Percentiles rank a stretch among this genome's conserved stretches.
Evolutionary conservation across 2,888 invertebrate genomes (phyloP).

Genomic region (Ochropleura leucogaster): DNA sequence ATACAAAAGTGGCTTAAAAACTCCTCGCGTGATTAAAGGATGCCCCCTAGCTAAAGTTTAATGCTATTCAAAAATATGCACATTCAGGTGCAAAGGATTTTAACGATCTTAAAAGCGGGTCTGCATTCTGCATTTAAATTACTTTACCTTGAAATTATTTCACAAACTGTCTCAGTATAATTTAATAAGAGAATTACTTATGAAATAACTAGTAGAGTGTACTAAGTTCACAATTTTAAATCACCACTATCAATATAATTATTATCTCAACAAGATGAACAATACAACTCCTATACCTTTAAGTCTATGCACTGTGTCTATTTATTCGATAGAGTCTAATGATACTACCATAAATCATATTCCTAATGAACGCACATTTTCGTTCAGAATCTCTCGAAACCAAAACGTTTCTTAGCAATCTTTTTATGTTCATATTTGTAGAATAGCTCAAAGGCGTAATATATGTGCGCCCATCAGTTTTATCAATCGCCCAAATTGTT

Average conservation of each 20-base stretch:
- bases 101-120: background rate
- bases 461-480: conserved; percentile 15
- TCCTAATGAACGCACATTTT: too few species aligned
- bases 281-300: background rate
- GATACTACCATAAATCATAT: too few species aligned
- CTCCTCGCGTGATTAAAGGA: too few species aligned
- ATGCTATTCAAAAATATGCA: background rate
- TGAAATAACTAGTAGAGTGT: background rate
- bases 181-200: background rate
- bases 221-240: background rate
- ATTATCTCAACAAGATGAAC: too few species aligned
- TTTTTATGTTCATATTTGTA: background rate
- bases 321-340: too few species aligned
- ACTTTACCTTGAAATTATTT: background rate
- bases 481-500: conserved; percentile 53
- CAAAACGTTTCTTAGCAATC: background rate
- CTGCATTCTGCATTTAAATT: background rate
- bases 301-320: background rate
- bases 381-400: background rate
- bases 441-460: background rate
- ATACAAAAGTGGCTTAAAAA: too few species aligned
- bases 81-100: background rate
- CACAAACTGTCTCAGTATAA: background rate
- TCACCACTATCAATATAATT: too few species aligned
- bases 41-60: background rate